These are phyloP conservation scores for Lepus timidus DNA, from an alignment of 2,113 vertebrate species.

Conservation along the genomic window DNA sequence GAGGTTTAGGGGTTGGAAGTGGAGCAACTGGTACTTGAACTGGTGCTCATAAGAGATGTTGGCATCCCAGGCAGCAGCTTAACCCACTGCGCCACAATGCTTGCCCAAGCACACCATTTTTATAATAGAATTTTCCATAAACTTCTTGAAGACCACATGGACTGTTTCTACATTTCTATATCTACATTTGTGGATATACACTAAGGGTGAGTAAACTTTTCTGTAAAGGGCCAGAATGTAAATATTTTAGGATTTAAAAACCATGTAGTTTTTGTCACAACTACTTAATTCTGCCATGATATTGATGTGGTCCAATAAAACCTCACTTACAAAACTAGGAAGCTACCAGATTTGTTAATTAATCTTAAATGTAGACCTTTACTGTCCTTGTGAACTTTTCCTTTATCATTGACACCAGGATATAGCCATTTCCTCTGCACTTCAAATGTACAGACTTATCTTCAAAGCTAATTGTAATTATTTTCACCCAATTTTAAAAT, in stretches of 20 bases:
- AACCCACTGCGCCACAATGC: too few relatives aligned
- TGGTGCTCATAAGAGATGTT: too few relatives aligned
- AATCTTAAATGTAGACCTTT: background rate
- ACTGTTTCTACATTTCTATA: background rate
- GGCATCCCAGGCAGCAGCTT: too few relatives aligned
- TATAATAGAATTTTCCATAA: too few relatives aligned
- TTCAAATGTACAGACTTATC: background rate
- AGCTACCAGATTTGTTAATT: background rate
- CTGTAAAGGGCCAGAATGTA: background rate
- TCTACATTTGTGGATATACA: background rate
- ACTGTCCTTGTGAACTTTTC: background rate
- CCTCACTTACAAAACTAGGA: background rate
- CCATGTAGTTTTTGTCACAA: background rate
- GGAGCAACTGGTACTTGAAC: too few relatives aligned
- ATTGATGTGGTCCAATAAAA: constrained; percentile 1
- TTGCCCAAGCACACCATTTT: too few relatives aligned
- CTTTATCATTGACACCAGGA: constrained; percentile 46
- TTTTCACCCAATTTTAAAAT: background rate
- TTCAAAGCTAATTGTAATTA: constrained; percentile 14
- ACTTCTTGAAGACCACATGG: too few relatives aligned
- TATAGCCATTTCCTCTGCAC: constrained; percentile 24
- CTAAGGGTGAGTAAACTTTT: background rate
- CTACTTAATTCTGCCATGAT: background rate
- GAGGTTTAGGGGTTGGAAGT: too few relatives aligned
- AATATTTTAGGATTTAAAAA: background rate